Percentiles rank a stretch among this genome's conserved stretches.
phyloP scores from a whole-genome alignment of 2,797 vertebrate genomes.

The Galagoides demidoff region DNA sequence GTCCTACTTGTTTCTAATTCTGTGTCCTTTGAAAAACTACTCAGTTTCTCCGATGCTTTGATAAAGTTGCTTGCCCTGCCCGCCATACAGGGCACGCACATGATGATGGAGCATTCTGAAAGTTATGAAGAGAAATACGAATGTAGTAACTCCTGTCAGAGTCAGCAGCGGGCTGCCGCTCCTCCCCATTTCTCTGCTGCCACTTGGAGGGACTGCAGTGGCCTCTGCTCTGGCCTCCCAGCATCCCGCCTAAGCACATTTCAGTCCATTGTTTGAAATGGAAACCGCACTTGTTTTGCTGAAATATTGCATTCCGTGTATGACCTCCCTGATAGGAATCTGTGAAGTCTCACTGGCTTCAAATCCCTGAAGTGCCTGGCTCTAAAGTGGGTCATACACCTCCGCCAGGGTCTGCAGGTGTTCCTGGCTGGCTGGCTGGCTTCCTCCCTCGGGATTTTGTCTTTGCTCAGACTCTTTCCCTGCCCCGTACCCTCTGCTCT shows the following conservation, averaged over 20 bases:
- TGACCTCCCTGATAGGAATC: background rate
- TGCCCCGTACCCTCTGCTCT: too few species aligned
- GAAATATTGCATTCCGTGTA: background rate
- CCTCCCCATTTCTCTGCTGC: too few species aligned
- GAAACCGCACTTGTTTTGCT: background rate
- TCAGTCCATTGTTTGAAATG: background rate
- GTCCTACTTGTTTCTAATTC: background rate
- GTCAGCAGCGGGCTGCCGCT: background rate
- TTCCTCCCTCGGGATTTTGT: background rate
- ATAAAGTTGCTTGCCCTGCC: background rate
- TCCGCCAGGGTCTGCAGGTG: too few species aligned
- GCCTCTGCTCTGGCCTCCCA: background rate
- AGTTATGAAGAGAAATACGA: background rate
- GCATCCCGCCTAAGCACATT: background rate
- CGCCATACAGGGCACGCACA: rapidly evolving
- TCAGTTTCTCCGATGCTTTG: background rate
- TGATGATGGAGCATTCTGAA: background rate
- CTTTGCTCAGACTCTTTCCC: background rate
- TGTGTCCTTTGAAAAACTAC: background rate
- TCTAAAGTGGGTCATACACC: background rate
- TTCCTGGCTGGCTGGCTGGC: background rate
- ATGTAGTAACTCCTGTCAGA: background rate
- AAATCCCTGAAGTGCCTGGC: background rate
- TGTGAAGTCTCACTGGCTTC: background rate
- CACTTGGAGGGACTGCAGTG: background rate